Evolutionary conservation across 2,888 invertebrate genomes (phyloP), one percentile per base, ranked within the genome.

Genomic region (Drosophila hawaiiensis): DNA sequence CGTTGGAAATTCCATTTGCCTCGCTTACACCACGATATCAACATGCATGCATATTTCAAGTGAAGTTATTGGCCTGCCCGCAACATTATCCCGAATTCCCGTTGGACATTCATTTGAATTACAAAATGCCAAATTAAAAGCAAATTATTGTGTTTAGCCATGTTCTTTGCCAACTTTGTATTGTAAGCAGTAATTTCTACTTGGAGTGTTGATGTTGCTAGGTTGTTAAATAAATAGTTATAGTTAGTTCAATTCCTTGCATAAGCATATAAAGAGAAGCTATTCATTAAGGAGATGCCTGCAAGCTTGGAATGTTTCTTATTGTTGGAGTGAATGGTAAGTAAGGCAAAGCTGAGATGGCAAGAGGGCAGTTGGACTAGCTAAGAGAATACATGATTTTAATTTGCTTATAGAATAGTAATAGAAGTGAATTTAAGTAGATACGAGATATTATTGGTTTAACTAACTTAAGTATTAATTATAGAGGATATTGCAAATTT

Each of bases 71-170:
- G 73, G 66, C 61, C 35, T 33, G 60, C 31, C 55, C 16, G 52
- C 49, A 25, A 52, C 67, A 58, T 52, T 63, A 47, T 53, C 49
- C 54, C 37, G 65, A 53, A 68, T 87, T 69, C 64, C 55, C 41
- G 28, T 59, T 53, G 70, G 67, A 74, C 71, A 62, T 83, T 72
- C 60, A 66, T 68, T 76, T 68, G 75, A 71, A 81, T 76, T 84
- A 75, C 73, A 78, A 80, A 90, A 77, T 88, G 74, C 68, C 74
- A 78, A 88, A 84, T 88, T 86, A 90, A 86, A 84, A 75, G 78
- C 76, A 84, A 90, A 86, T 82, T 89, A 84, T 84, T 87, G 76
- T 81, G 78, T 77, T 76, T 85, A 68, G 68, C 61, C 73, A 53
- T 35, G 16, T 39, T 47, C 39, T 33, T 43, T 14, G 4, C 28